A percentile compares a stretch with the other conserved stretches of the same genome.
phyloP scores from a whole-genome alignment of 2,888 invertebrate species.

The Galeruca laticollis region DNA sequence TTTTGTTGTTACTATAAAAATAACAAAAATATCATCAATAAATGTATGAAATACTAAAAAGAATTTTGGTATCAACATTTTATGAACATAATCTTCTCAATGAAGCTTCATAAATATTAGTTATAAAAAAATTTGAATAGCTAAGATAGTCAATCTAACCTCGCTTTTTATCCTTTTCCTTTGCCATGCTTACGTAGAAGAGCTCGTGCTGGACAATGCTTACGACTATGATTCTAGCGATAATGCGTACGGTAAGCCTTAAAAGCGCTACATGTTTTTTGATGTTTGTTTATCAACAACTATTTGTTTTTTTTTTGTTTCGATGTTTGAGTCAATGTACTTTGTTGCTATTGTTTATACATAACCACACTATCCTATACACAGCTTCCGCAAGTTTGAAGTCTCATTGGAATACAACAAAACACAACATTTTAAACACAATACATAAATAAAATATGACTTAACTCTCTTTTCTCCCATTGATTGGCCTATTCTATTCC shows the following conservation, averaged over 20 bases:
- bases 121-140: not conserved
- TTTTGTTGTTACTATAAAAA: too few relatives aligned
- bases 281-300: slow-evolving; percentile 5
- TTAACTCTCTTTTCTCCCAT: too few relatives aligned
- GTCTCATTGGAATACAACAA: not conserved
- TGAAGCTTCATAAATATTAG: too few relatives aligned
- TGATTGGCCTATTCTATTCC: not conserved
- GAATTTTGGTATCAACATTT: too few relatives aligned
- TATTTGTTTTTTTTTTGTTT: too few relatives aligned
- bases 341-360: slow-evolving; percentile 20
- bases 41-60: too few relatives aligned
- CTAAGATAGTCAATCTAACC: slow-evolving; percentile 38
- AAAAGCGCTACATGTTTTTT: slow-evolving; percentile 27
- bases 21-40: too few relatives aligned
- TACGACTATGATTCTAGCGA: slow-evolving; percentile 64
- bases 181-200: slow-evolving; percentile 63
- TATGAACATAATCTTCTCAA: too few relatives aligned
- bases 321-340: not conserved
- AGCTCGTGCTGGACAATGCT: slow-evolving; percentile 66
- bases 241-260: slow-evolving; percentile 56
- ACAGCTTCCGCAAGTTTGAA: slow-evolving; percentile 21
- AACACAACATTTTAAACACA: too few relatives aligned
- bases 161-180: slow-evolving; percentile 49
- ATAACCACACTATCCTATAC: slow-evolving; percentile 30
- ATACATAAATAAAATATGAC: too few relatives aligned